Base-by-base conservation (phyloP, 2,113 vertebrate species). In the Sardina pilchardus region DNA sequence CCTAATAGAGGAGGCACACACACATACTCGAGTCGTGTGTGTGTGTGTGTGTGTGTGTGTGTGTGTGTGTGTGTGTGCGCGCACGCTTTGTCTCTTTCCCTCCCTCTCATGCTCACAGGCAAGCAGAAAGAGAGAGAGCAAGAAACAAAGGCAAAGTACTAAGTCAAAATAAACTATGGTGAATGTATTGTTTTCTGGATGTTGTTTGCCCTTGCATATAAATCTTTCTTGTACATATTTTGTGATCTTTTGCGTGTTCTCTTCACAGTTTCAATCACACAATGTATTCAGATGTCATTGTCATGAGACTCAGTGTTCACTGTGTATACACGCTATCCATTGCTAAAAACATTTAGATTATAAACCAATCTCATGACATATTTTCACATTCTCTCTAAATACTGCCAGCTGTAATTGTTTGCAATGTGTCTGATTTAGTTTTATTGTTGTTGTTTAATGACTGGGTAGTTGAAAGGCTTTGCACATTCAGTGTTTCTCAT, bases 1-100 rank as follows among this genome's bases (percentile, higher is more conserved):
- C 71, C 71, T 78, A 78, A 78, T 78, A 78, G 71, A 78, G 71
- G 30, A 78, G 71, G 36, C 26, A 78, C 71, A 78, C 63, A 71
- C 63, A 71, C 63, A 71, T 26, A 71, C 63, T 34, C 63, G n/a
- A 71, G 39, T 42, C 4, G 39, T 42, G 39, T 42, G 39, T 42
- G 39, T 42, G 39, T 42, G 39, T 39, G 39, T 39, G 39, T 39
- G 39, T 42, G 39, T 42, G 39, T 42, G 39, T 42, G 39, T 42
- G 39, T 42, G 39, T 42, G 39, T 42, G 39, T 39, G 39, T 39
- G 39, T 39, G 39, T 42, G 39, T 42, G 39, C 4, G 39, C n/a
- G n/a, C n/a, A n/a, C 39, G 39, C 39, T 42, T 42, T 42, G 39
- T 42, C 39, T 42, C 39, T 39, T 4, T 42, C 39, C 39, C 59